phyloP scores from a whole-genome alignment of 2,888 invertebrate species.

The Cryptophagus acutangulus region DNA sequence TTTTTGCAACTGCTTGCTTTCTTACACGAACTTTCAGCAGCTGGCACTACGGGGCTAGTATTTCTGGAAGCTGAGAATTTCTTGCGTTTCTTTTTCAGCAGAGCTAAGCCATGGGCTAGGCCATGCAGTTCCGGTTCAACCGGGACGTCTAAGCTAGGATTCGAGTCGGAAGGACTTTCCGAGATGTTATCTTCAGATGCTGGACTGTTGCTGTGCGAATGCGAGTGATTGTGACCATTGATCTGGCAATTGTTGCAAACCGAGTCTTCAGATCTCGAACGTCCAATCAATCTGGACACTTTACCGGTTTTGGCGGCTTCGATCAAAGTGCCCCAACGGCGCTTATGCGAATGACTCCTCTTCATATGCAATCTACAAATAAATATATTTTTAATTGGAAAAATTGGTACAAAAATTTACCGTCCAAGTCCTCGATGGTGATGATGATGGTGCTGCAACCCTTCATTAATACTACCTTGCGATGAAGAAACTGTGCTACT shows the following conservation, averaged over 20 bases:
- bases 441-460: constrained; percentile 32
- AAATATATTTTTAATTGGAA: constrained; percentile 13
- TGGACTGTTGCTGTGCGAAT: constrained; percentile 53
- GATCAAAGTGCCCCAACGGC: constrained; percentile 78
- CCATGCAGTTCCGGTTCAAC: constrained; percentile 41
- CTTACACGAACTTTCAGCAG: constrained; percentile 42
- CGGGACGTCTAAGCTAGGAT: constrained; percentile 56
- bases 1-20: constrained; percentile 23
- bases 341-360: constrained; percentile 61
- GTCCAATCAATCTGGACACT: constrained; percentile 73
- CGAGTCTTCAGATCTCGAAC: constrained; percentile 79
- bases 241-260: constrained; percentile 59
- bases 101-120: constrained; percentile 60
- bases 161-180: constrained; percentile 61
- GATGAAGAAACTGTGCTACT: constrained; percentile 47
- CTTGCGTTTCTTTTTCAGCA: constrained; percentile 74
- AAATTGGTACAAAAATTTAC: constrained; percentile 14
- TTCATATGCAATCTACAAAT: constrained; percentile 47
- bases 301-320: constrained; percentile 80
- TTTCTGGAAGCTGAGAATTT: constrained; percentile 77
- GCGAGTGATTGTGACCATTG: constrained; percentile 49
- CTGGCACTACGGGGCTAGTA: constrained; percentile 53
- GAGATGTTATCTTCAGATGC: constrained; percentile 59
- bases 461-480: constrained; percentile 48
- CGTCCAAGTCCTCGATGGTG: constrained; percentile 29